Conservation (phyloP, 2,797 vertebrate genomes). For the Coilia nasus region DNA sequence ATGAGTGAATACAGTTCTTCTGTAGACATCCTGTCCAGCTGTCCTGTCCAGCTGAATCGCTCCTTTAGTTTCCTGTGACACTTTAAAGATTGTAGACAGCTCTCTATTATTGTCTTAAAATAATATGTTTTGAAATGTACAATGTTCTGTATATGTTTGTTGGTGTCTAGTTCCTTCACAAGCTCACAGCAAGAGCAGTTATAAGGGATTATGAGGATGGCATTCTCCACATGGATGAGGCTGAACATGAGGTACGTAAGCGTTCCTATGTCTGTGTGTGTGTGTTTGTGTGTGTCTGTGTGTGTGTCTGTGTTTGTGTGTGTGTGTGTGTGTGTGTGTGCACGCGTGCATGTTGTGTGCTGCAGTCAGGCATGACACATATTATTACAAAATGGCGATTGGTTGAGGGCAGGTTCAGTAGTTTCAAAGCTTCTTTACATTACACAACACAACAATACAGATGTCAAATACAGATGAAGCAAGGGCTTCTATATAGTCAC, state of each 20-base stretch:
- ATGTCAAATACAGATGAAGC: too few species aligned
- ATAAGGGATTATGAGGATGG: constrained; percentile 89
- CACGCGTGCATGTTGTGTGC: neutral
- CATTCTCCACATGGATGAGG: constrained; percentile 75
- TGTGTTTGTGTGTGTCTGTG: constrained; percentile 7
- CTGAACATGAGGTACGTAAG: constrained; percentile 81
- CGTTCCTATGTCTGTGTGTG: neutral
- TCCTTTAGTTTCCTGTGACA: neutral
- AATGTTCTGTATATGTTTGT: neutral
- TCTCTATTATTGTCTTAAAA: neutral
- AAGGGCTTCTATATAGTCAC: too few species aligned
- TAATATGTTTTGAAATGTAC: neutral
- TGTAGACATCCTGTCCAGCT: too few species aligned
- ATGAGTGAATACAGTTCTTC: neutral
- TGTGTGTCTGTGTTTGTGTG: too few species aligned
- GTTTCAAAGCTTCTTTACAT: too few species aligned
- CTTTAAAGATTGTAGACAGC: neutral
- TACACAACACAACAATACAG: too few species aligned
- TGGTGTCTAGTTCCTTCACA: constrained; percentile 83
- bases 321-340: too few species aligned
- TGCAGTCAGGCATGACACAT: too few species aligned
- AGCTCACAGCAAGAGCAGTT: constrained; percentile 83
- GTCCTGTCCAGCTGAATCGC: too few species aligned
- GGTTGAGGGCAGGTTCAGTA: too few species aligned
- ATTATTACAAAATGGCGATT: too few species aligned